Evolutionary conservation across 2,113 vertebrate genomes (phyloP).

Genomic region (Nannobrachium achirus): DNA sequence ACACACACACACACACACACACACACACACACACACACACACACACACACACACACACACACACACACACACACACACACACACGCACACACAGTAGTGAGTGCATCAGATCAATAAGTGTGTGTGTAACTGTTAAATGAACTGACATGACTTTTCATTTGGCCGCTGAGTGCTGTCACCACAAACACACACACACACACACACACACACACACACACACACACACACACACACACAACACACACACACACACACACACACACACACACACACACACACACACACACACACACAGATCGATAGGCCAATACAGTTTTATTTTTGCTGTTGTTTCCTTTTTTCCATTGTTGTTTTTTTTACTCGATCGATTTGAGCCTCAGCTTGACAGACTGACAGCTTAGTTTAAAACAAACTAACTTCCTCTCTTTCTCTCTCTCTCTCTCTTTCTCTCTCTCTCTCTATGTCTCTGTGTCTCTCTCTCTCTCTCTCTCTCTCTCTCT

Average conservation of each 20-base stretch:
- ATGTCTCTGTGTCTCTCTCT: background rate
- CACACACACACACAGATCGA: background rate
- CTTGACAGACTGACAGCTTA: slow-evolving; percentile 37
- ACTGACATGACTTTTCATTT: background rate
- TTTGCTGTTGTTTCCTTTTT: too few species aligned
- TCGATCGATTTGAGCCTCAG: background rate
- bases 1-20: too few species aligned
- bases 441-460: slow-evolving; percentile 7
- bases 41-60: too few species aligned
- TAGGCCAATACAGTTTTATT: background rate
- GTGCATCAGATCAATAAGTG: too few species aligned
- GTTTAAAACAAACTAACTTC: slow-evolving; percentile 61
- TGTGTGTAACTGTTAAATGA: too few species aligned
- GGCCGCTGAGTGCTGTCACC: background rate
- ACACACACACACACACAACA: background rate
- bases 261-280: background rate
- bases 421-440: background rate
- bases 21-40: too few species aligned
- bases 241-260: background rate
- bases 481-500: background rate
- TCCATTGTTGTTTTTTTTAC: background rate
- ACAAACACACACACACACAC: background rate
- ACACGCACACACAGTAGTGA: too few species aligned
- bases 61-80: too few species aligned
- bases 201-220: background rate